A percentile compares a stretch with the other conserved stretches of the same genome.
These are phyloP conservation scores for Clusia tigrina DNA, from an alignment of 2,888 invertebrate species.

Conservation along the genomic window DNA sequence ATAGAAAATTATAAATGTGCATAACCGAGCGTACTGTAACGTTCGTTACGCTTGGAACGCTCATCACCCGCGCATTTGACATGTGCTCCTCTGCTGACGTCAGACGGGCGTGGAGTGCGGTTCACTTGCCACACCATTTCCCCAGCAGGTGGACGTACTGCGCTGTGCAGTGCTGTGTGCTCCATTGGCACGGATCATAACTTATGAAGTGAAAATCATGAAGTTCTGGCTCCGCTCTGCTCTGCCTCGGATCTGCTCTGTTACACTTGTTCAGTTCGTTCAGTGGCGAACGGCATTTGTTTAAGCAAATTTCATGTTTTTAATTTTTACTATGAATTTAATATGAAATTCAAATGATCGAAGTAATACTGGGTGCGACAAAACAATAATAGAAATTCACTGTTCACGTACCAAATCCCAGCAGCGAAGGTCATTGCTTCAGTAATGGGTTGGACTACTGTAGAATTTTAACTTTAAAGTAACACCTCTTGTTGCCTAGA, in stretches of 20 bases:
- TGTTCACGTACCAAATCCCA: no score
- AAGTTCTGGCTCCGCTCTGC: not conserved
- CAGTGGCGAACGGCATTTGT: not conserved
- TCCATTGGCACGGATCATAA: conserved; percentile 2
- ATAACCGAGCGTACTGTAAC: not conserved
- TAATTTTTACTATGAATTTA: not conserved
- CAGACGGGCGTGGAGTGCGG: not conserved
- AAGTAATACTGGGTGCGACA: no score
- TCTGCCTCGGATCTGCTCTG: not conserved
- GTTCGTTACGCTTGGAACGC: conserved; percentile 3
- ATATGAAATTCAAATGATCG: no score
- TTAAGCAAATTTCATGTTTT: not conserved
- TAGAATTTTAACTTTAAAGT: no score
- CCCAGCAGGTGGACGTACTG: no score
- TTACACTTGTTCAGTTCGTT: not conserved
- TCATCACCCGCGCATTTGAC: no score
- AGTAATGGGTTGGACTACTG: no score
- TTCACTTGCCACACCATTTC: not conserved
- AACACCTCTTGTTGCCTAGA: no score
- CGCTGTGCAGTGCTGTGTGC: not conserved
- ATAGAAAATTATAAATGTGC: conserved; percentile 52
- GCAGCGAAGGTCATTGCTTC: no score
- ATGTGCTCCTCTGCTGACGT: not conserved
- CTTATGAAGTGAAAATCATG: not conserved
- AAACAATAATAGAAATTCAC: no score